A percentile compares a stretch with the other conserved stretches of the same genome.
Evolutionary conservation across 2,888 invertebrate genomes (phyloP).

Genomic region (Machimus atricapillus): DNA sequence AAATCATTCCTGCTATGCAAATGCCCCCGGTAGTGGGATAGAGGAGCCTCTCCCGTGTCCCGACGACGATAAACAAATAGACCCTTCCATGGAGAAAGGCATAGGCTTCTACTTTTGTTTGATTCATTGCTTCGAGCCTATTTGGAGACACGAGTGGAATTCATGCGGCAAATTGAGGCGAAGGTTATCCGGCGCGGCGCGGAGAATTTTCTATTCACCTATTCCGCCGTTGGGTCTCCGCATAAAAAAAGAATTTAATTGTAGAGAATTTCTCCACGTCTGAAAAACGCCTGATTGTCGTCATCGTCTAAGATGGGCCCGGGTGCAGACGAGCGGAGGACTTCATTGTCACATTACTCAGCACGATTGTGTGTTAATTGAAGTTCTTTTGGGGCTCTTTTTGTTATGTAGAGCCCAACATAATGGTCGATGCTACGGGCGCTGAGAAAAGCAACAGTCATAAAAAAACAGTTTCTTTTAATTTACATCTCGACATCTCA

Average conservation of each 20-base stretch:
- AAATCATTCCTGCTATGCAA: not conserved
- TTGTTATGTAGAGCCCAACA: not conserved
- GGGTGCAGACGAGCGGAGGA: not conserved
- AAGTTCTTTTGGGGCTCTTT: not conserved
- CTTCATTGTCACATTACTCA: constrained; percentile 14
- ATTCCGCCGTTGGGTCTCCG: not conserved
- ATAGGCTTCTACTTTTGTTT: not conserved
- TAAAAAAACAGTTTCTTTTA: not conserved
- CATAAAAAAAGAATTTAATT: not conserved
- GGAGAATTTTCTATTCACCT: not conserved
- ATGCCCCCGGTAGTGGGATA: not conserved
- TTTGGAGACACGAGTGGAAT: not conserved
- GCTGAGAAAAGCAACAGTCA: not conserved
- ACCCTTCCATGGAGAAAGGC: not conserved
- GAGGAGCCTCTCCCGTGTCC: not conserved
- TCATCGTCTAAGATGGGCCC: not conserved
- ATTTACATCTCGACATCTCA: not conserved
- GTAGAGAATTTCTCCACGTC: not conserved
- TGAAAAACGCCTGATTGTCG: not conserved
- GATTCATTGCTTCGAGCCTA: not conserved
- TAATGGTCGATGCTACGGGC: not conserved
- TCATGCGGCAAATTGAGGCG: constrained; percentile 11
- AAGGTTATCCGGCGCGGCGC: not conserved
- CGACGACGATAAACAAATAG: not conserved
- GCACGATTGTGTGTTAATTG: constrained; percentile 22